Base-by-base conservation (phyloP, 2,113 vertebrate species). In the Phylloscopus whistleri region DNA sequence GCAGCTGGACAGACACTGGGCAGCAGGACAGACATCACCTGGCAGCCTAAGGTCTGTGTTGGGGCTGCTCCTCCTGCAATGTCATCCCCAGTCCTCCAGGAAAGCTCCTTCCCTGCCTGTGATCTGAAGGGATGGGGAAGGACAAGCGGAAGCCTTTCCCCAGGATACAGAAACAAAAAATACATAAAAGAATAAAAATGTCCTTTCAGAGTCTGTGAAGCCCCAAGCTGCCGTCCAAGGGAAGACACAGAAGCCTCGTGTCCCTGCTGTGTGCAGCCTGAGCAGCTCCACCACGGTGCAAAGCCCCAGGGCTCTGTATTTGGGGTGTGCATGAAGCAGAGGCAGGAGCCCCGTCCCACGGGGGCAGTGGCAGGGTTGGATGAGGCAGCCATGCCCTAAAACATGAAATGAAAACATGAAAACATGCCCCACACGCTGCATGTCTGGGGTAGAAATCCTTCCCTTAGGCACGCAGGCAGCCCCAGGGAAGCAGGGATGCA, bases 291-390 rank as follows among this genome's bases (percentile, higher is more conserved):
- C 17, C 27, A 3, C 0, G 0, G 1, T 17, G 37, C 21, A 13
- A 23, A 72, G 13, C 3, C 33, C 10, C 13, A 48, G 39, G 27
- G 17, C n/a, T 39, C 35, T 39, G 82, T 14, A 2, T 11, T 1
- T 0, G 24, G n/a, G 26, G 16, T 56, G 16, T 37, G 4, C 1
- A 4, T 9, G 33, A 41, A 43, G 33, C 24, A 48, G 37, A 56
- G 55, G 37, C 0, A 6, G 37, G 26, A 77, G 49, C 43, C 10
- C 33, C 7, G 3, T 27, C 4, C 55, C 2, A 5, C 10, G 0
- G 6, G 27, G 6, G 6, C 49, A 73, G 26, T 19, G 53, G 8
- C 39, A 79, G 63, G 24, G 26, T 8, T 28, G 39, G 79, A 5
- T 15, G 35, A 31, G 59, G 8, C 43, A 66, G n/a, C 27, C 16